phyloP scores from a whole-genome alignment of 2,888 invertebrate species.

The Polyommatus icarus region DNA sequence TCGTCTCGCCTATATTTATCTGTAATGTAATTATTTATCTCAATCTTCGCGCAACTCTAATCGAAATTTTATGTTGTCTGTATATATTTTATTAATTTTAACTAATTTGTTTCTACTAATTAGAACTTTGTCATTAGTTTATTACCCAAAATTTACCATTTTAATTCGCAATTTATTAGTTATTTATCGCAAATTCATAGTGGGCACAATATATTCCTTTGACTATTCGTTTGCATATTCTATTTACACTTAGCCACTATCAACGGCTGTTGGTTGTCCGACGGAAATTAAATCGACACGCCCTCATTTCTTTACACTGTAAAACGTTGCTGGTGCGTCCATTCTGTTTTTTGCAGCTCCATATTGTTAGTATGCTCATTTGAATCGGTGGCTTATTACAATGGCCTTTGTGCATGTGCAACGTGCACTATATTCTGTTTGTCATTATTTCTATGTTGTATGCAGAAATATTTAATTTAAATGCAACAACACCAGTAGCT shows the following conservation, averaged over 20 bases:
- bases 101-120: too few species aligned
- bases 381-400: constrained; percentile 34
- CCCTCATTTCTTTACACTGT: constrained; percentile 49
- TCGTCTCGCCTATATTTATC: neutral
- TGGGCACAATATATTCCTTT: neutral
- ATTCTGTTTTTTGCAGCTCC: constrained; percentile 37
- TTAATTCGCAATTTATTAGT: too few species aligned
- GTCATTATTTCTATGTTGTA: constrained; percentile 11
- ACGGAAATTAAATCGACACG: constrained; percentile 63
- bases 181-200: too few species aligned
- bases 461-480: neutral
- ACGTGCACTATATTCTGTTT: neutral
- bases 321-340: constrained; percentile 38
- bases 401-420: constrained; percentile 23
- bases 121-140: too few species aligned
- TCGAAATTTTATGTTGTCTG: neutral
- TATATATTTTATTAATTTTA: neutral
- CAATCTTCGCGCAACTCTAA: neutral
- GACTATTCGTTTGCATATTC: constrained; percentile 16
- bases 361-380: constrained; percentile 31
- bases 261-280: constrained; percentile 44
- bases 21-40: constrained; percentile 18
- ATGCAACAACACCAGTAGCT: neutral
- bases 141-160: too few species aligned
- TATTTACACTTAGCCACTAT: constrained; percentile 38